Evolutionary conservation across 37 sponge, comb jelly and placozoan species (phyloP).

Genomic region (Aplysina aerophoba): DNA sequence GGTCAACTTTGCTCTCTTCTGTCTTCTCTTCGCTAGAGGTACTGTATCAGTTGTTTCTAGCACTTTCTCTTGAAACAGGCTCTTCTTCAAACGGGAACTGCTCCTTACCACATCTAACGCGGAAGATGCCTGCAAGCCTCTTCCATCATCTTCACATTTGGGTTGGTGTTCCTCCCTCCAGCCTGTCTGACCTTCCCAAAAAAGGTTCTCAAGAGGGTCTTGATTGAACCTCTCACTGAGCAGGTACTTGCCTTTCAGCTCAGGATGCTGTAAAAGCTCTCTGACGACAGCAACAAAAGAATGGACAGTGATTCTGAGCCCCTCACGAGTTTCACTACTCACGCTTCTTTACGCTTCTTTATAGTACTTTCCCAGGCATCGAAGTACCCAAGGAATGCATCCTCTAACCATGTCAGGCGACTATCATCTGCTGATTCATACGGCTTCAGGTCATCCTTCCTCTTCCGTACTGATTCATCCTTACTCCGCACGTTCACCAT

Average conservation of each 20-base stretch:
- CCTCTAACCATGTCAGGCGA: conserved; percentile 24
- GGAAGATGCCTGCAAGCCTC: conserved; percentile 25
- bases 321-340: conserved; percentile 15
- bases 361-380: conserved; percentile 7
- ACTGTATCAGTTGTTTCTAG: no score
- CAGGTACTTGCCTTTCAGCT: conserved; percentile 4
- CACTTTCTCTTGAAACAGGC: not conserved
- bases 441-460: conserved; percentile 15
- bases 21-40: no score
- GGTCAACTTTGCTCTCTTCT: no score
- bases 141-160: conserved; percentile 8
- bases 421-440: conserved; percentile 20
- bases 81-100: conserved; percentile 13
- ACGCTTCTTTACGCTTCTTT: no score
- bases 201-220: conserved; percentile 6
- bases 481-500: not conserved
- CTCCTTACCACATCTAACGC: conserved; percentile 19
- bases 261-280: conserved; percentile 5
- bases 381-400: conserved; percentile 11
- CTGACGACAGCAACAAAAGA: conserved; percentile 12
- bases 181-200: conserved; percentile 24
- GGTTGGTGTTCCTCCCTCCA: conserved; percentile 20
- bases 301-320: conserved; percentile 10
- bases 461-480: conserved; percentile 4
- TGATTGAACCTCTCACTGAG: conserved; percentile 21